These are phyloP conservation scores for Oligia latruncula DNA, from an alignment of 2,888 invertebrate species.

Conservation along the genomic window DNA sequence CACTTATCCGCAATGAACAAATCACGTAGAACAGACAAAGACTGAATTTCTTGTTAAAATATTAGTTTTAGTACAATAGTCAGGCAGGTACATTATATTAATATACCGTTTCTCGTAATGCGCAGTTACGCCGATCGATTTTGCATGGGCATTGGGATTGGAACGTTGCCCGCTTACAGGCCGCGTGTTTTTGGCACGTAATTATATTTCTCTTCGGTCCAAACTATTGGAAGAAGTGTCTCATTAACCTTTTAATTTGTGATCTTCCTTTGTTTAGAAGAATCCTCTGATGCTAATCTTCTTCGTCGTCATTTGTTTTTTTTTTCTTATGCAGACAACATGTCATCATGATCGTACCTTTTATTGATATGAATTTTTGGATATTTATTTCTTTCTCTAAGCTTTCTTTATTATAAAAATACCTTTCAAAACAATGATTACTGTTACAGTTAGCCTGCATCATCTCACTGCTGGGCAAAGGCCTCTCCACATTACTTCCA, in stretches of 20 bases:
- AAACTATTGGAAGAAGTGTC: slow-evolving; percentile 18
- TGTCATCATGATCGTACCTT: slow-evolving; percentile 16
- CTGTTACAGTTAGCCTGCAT: too few species aligned
- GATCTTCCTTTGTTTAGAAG: slow-evolving; percentile 16
- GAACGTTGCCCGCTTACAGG: slow-evolving; percentile 56
- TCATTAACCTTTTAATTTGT: background rate
- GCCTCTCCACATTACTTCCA: too few species aligned
- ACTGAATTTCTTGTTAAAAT: slow-evolving; percentile 18
- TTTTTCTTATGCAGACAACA: background rate
- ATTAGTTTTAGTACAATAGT: slow-evolving; percentile 46
- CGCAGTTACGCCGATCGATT: slow-evolving; percentile 55
- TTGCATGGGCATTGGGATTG: slow-evolving; percentile 55
- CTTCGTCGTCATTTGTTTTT: slow-evolving; percentile 3
- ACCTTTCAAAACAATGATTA: slow-evolving; percentile 6
- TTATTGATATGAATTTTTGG: background rate
- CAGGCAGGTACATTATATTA: slow-evolving; percentile 19
- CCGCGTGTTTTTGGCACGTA: slow-evolving; percentile 49
- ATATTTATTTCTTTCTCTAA: background rate
- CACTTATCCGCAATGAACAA: background rate
- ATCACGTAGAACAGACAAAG: slow-evolving; percentile 30
- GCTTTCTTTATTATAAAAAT: background rate
- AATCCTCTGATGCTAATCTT: background rate
- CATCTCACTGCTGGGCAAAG: too few species aligned
- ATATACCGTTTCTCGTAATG: slow-evolving; percentile 44
- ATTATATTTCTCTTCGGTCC: slow-evolving; percentile 28